A percentile compares a stretch with the other conserved stretches of the same genome.
Evolutionary conservation across 2,888 invertebrate genomes (phyloP).

Genomic region (Sepiola atlantica): DNA sequence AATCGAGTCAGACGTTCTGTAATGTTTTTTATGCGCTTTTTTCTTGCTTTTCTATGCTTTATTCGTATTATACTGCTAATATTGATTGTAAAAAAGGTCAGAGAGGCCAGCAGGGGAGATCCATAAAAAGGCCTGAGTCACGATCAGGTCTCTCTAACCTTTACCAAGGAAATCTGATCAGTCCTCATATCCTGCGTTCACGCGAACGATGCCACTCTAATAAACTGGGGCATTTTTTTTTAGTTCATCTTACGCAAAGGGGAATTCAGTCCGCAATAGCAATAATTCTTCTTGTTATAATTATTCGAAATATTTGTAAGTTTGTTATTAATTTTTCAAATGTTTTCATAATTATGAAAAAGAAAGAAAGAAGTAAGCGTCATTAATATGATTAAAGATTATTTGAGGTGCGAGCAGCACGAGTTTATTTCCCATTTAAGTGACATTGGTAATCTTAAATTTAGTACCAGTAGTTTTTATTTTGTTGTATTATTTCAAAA

Average conservation of each 20-base stretch:
- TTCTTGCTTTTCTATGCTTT: background rate
- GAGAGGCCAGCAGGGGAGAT: background rate
- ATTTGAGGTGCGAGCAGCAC: background rate
- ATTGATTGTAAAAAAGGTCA: slow-evolving; percentile 1
- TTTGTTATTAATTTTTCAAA: background rate
- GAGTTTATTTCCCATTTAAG: background rate
- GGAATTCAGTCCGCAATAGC: background rate
- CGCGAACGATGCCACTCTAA: background rate
- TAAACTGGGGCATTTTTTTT: background rate
- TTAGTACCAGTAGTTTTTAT: too few species aligned
- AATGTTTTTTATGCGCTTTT: too few species aligned
- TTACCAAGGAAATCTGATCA: background rate
- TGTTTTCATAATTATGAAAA: background rate
- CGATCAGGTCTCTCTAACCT: background rate
- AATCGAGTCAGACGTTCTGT: background rate
- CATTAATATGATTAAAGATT: background rate
- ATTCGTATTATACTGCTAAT: background rate
- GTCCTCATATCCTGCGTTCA: background rate
- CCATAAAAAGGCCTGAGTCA: background rate
- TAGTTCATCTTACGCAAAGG: background rate
- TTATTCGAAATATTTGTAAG: background rate
- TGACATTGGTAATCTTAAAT: too few species aligned
- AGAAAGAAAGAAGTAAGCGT: background rate
- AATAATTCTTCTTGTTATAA: background rate
- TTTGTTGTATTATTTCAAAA: too few species aligned